Conservation (phyloP, 2,113 vertebrate genomes). For the Pachycephala philippinensis region DNA sequence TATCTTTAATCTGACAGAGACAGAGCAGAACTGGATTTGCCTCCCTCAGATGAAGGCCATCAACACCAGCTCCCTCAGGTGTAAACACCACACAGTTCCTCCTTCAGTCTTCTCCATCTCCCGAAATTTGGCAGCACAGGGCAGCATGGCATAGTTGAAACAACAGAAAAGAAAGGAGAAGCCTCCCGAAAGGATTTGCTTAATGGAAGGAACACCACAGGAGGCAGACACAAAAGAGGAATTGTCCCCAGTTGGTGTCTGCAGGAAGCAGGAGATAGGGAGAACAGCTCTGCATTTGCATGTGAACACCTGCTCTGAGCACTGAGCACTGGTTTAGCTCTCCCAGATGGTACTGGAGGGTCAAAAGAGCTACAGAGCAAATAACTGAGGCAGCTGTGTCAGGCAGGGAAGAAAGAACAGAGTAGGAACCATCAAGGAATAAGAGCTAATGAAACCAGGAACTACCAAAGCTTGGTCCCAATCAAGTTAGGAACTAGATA, state of each 20-base stretch:
- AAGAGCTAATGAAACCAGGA: not conserved
- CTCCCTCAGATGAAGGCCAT: not conserved
- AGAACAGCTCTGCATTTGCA: not conserved
- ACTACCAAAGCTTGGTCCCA: not conserved
- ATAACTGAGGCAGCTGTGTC: not conserved
- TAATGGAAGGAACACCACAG: not conserved
- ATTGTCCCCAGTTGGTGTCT: not conserved
- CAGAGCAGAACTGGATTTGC: not conserved
- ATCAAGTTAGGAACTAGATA: not conserved
- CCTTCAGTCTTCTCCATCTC: not conserved
- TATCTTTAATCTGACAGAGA: not conserved
- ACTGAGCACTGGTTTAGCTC: not conserved
- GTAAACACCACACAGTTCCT: not conserved
- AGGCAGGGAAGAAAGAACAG: not conserved
- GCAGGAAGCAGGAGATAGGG: not conserved
- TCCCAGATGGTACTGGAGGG: not conserved
- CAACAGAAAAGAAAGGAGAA: not conserved
- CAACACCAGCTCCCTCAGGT: not conserved
- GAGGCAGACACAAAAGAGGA: not conserved
- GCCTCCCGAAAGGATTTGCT: not conserved
- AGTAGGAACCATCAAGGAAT: not conserved
- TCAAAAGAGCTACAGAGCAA: not conserved
- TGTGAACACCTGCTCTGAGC: not conserved
- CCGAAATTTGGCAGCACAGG: not conserved
- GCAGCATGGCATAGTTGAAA: not conserved